Evolutionary conservation across 2,797 vertebrate genomes (phyloP).

Genomic region (Carapus acus): DNA sequence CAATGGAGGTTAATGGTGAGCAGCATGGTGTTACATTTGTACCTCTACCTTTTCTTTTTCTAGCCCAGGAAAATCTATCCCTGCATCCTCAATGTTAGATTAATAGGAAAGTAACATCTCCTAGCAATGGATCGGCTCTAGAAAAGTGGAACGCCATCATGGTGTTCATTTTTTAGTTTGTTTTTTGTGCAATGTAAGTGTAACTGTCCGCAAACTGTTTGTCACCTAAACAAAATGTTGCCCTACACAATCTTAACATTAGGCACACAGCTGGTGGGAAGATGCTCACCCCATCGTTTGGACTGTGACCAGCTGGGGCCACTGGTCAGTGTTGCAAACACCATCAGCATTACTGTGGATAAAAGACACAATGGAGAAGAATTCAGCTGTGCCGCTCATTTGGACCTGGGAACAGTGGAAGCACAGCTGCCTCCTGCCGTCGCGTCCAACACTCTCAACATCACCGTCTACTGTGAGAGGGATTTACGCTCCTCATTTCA

Average conservation of each 20-base stretch:
- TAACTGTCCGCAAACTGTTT: too few relatives aligned
- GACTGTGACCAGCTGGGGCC: slow-evolving; percentile 12
- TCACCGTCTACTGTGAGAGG: slow-evolving; percentile 64
- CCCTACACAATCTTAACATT: background rate
- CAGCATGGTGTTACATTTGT: background rate
- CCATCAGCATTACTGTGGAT: slow-evolving; percentile 26
- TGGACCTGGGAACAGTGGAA: slow-evolving; percentile 37
- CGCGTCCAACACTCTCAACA: slow-evolving; percentile 37
- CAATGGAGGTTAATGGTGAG: slow-evolving; percentile 23
- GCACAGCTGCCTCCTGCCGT: background rate
- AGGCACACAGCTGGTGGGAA: slow-evolving; percentile 18
- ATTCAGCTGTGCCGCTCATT: slow-evolving; percentile 55
- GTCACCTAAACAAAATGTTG: too few relatives aligned
- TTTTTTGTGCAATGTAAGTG: too few relatives aligned
- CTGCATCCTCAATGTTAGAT: too few relatives aligned
- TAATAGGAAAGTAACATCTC: too few relatives aligned
- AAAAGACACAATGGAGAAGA: slow-evolving; percentile 26
- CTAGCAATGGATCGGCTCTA: too few relatives aligned
- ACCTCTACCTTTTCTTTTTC: background rate
- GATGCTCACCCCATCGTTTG: slow-evolving; percentile 8
- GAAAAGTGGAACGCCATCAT: too few relatives aligned
- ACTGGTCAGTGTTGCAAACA: slow-evolving; percentile 21
- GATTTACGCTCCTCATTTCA: background rate
- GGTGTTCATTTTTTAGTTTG: too few relatives aligned
- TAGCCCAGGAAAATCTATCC: background rate